These are phyloP conservation scores for Hippocampus guttulatus DNA, from an alignment of 2,113 vertebrate species.

Conservation along the genomic window DNA sequence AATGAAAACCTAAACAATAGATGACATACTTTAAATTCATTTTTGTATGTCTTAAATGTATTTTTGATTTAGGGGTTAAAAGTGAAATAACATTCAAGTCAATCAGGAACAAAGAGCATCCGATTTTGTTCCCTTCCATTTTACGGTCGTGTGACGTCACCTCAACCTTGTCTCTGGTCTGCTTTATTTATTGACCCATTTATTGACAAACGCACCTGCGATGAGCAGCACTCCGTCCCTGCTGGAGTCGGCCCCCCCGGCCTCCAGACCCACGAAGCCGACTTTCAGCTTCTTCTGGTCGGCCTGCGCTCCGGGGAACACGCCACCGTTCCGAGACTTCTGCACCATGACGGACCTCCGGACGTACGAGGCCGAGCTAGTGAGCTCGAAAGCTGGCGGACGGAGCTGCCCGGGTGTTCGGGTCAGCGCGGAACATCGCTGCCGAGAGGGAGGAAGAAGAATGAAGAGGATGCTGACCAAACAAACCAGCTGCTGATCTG, in stretches of 20 bases:
- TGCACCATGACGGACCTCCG: slow-evolving; percentile 79
- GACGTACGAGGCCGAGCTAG: slow-evolving; percentile 9
- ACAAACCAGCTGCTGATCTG: slow-evolving; percentile 20
- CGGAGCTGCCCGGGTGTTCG: slow-evolving; percentile 47
- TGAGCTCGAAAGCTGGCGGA: background rate
- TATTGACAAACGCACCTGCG: slow-evolving; percentile 49
- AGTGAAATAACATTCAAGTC: too few species aligned
- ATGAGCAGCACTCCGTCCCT: slow-evolving; percentile 92
- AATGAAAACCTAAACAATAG: too few species aligned
- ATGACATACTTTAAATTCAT: too few species aligned
- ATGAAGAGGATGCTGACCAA: background rate
- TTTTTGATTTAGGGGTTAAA: too few species aligned
- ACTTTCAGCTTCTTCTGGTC: slow-evolving; percentile 95
- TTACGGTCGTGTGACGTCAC: background rate
- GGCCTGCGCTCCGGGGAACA: slow-evolving; percentile 81
- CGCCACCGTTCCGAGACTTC: slow-evolving; percentile 91
- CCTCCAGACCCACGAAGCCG: slow-evolving; percentile 92
- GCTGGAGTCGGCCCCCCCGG: slow-evolving; percentile 82
- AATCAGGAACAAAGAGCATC: too few species aligned
- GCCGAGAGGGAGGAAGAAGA: background rate
- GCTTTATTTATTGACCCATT: background rate
- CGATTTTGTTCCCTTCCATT: too few species aligned
- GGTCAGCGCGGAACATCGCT: slow-evolving; percentile 47
- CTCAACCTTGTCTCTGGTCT: background rate
- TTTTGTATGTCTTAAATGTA: too few species aligned